Conservation (phyloP, 1,140 invertebrate species). For the Camponotus pennsylvanicus region DNA sequence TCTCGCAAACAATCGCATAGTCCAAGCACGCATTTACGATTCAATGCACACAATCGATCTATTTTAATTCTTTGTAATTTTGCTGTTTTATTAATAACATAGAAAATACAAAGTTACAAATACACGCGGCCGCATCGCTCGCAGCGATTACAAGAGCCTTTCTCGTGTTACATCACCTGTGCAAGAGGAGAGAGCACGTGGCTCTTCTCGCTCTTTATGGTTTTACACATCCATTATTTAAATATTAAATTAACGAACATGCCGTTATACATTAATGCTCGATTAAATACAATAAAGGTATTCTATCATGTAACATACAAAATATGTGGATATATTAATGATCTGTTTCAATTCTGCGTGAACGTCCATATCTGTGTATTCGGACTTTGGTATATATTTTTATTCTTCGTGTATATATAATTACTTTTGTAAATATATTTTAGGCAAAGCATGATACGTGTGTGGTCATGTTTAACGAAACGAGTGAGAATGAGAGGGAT, state of each 20-base stretch:
- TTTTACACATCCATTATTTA: slow-evolving; percentile 55
- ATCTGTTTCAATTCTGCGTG: slow-evolving; percentile 73
- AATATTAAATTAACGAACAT: slow-evolving; percentile 77
- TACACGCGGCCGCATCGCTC: background rate
- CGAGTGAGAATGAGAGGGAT: background rate
- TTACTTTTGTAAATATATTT: slow-evolving; percentile 10
- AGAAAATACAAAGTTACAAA: slow-evolving; percentile 60
- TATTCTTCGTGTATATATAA: background rate
- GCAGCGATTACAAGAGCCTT: background rate
- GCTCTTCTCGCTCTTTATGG: background rate
- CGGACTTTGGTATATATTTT: slow-evolving; percentile 60
- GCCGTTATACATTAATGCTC: slow-evolving; percentile 66
- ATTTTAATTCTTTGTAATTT: slow-evolving; percentile 45
- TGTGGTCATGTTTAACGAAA: background rate
- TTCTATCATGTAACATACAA: slow-evolving; percentile 62
- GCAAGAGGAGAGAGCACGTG: background rate
- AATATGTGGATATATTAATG: slow-evolving; percentile 73
- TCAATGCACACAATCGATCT: slow-evolving; percentile 33
- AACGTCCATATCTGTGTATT: slow-evolving; percentile 14
- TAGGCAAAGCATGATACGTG: background rate
- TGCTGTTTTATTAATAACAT: slow-evolving; percentile 57
- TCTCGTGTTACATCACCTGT: slow-evolving; percentile 8
- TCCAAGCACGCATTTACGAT: slow-evolving; percentile 49
- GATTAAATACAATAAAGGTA: slow-evolving; percentile 68
- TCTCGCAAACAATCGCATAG: slow-evolving; percentile 35